Evolutionary conservation across 1,140 invertebrate genomes (phyloP).

Genomic region (Procambarus virginalis): DNA sequence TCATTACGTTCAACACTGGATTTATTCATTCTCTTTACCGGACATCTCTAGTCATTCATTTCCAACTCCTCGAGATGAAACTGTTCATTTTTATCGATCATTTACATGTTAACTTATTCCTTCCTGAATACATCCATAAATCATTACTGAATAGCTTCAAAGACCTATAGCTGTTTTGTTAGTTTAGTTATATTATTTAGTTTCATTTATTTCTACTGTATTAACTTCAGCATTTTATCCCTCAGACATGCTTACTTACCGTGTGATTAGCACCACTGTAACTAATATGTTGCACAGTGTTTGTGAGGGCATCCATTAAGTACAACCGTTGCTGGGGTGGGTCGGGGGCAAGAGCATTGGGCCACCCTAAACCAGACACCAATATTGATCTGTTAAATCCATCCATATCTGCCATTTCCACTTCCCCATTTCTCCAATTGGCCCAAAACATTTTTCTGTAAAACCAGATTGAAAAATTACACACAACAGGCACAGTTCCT

Average conservation of each 20-base stretch:
- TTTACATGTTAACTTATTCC: too few species aligned
- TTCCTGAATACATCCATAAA: too few species aligned
- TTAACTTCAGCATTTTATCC: neutral
- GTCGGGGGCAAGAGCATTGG: slow-evolving; percentile 23
- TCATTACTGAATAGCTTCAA: too few species aligned
- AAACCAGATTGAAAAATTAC: neutral
- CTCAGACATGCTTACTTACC: neutral
- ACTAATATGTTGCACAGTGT: neutral
- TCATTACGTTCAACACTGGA: too few species aligned
- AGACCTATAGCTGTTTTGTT: too few species aligned
- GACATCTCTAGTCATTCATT: too few species aligned
- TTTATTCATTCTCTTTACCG: too few species aligned
- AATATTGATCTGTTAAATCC: neutral
- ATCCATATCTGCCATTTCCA: slow-evolving; percentile 24
- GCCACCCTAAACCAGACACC: slow-evolving; percentile 21
- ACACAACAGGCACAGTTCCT: neutral
- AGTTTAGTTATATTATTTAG: neutral
- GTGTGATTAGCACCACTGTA: slow-evolving; percentile 12
- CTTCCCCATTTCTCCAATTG: neutral
- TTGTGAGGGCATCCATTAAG: slow-evolving; percentile 21
- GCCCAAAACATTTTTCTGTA: slow-evolving; percentile 39
- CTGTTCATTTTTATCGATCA: too few species aligned
- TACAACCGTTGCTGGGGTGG: neutral
- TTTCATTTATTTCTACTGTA: neutral
- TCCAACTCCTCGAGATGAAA: too few species aligned